phyloP scores from a whole-genome alignment of 2,113 vertebrate genomes.

The Dasyurus viverrinus region DNA sequence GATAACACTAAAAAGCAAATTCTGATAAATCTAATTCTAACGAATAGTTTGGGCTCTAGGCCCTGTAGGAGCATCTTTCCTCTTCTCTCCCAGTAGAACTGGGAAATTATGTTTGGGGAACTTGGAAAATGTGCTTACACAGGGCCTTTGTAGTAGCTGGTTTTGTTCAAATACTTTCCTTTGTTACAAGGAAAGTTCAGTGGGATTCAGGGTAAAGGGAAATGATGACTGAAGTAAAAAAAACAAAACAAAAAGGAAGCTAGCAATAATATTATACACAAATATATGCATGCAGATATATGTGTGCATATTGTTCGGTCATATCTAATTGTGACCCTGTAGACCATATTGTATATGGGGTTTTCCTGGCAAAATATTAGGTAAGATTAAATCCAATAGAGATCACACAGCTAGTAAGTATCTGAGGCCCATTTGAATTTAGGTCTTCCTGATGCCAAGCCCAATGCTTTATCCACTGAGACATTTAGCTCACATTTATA shows the following conservation, averaged over 20 bases:
- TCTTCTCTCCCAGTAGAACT: background rate
- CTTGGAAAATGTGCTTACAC: background rate
- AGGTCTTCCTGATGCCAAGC: too few relatives aligned
- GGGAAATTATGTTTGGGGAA: background rate
- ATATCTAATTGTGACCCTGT: too few relatives aligned
- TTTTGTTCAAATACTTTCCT: background rate
- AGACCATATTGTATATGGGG: too few relatives aligned
- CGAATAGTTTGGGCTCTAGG: background rate
- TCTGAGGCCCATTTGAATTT: too few relatives aligned
- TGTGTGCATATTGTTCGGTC: too few relatives aligned
- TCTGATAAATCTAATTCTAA: background rate
- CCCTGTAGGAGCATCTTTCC: background rate
- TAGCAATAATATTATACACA: background rate
- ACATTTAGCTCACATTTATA: too few relatives aligned
- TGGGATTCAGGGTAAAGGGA: background rate
- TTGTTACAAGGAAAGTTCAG: background rate
- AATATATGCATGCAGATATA: background rate
- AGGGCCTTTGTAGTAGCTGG: background rate
- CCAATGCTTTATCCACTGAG: too few relatives aligned
- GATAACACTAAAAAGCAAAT: background rate
- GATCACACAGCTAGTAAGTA: too few relatives aligned
- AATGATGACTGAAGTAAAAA: background rate
- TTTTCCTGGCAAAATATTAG: too few relatives aligned
- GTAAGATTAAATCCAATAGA: too few relatives aligned
- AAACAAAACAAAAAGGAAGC: background rate